Conservation (phyloP, 2,888 invertebrate genomes). For the Furcula furcula region DNA sequence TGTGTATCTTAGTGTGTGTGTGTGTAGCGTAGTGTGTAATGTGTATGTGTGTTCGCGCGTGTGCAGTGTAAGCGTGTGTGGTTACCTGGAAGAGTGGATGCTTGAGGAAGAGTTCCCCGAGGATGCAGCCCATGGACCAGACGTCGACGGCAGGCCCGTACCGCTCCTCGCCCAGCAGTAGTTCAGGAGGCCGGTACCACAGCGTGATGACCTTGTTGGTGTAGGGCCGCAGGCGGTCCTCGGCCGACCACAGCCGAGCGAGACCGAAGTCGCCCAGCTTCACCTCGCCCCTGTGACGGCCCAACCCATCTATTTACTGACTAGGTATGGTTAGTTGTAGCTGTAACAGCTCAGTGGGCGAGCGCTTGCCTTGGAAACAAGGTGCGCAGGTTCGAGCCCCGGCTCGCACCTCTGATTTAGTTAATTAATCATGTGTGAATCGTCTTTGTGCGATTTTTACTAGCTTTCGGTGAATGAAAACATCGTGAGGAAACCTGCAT, state of each 20-base stretch:
- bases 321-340: background rate
- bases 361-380: no score
- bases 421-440: no score
- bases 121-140: conserved; percentile 99
- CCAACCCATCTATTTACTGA: background rate
- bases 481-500: no score
- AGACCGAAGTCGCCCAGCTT: conserved; percentile 99
- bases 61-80: no score
- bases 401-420: no score
- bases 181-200: conserved; percentile 99
- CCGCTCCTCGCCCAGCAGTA: conserved; percentile 96
- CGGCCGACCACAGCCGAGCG: conserved; percentile 96
- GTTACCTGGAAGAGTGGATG: conserved; percentile 96
- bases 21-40: no score
- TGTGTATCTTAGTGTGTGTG: no score
- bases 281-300: conserved; percentile 93
- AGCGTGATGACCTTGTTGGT: conserved; percentile 99
- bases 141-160: conserved; percentile 99
- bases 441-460: no score
- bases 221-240: conserved; percentile 96
- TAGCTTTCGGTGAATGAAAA: no score
- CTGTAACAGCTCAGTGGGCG: no score
- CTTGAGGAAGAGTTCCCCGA: conserved; percentile 98
- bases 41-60: no score
- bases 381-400: no score